A percentile compares a stretch with the other conserved stretches of the same genome.
Evolutionary conservation across 2,113 vertebrate species (phyloP).

Genomic region (Protomyctophum bolini): DNA sequence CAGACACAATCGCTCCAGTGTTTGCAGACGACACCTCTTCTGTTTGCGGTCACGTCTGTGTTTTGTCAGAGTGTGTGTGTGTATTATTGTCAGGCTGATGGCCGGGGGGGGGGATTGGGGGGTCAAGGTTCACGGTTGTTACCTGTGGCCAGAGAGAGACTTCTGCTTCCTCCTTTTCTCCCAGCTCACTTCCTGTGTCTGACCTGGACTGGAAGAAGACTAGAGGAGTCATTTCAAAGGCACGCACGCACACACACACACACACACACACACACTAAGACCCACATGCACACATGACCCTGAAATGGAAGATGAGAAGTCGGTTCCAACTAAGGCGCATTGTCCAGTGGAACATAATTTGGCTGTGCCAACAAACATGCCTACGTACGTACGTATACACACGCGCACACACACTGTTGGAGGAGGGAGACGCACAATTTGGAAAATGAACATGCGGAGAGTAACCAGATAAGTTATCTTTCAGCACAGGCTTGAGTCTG

Average conservation of each 20-base stretch:
- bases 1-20: constrained; percentile 9
- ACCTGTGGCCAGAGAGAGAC: constrained; percentile 66
- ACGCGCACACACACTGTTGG: too few relatives aligned
- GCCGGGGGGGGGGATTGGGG: constrained; percentile 50
- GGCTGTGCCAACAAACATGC: constrained; percentile 19
- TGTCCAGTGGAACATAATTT: constrained; percentile 31
- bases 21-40: neutral
- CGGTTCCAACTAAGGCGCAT: constrained; percentile 20
- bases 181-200: constrained; percentile 66
- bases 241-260: constrained; percentile 21
- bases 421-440: neutral
- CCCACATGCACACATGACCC: constrained; percentile 27
- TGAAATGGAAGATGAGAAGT: constrained; percentile 40
- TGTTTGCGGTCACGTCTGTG: constrained; percentile 56
- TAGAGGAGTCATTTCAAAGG: constrained; percentile 46
- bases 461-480: neutral
- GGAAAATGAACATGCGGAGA: neutral
- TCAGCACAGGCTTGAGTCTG: neutral
- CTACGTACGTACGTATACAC: neutral
- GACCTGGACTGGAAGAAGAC: constrained; percentile 61
- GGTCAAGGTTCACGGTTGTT: constrained; percentile 68
- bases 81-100: constrained; percentile 52
- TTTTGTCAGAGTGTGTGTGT: constrained; percentile 55
- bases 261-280: constrained; percentile 9
- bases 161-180: constrained; percentile 76